A percentile compares a stretch with the other conserved stretches of the same genome.
These are phyloP conservation scores for Lapara coniferarum DNA, from an alignment of 2,888 invertebrate species.

Conservation along the genomic window DNA sequence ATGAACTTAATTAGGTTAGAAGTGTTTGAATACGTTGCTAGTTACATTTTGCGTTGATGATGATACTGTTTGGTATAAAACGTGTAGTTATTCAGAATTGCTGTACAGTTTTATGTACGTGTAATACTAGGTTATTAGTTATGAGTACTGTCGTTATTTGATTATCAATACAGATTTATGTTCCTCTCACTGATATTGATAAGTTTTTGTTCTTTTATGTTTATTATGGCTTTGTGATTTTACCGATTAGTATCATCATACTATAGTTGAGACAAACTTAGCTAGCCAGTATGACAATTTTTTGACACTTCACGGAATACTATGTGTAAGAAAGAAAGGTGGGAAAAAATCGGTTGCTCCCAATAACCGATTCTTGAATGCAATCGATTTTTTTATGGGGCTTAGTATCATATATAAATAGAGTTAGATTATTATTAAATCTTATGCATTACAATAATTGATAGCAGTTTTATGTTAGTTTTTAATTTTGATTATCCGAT, in stretches of 20 bases:
- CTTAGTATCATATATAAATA: too few relatives aligned
- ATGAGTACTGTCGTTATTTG: background rate
- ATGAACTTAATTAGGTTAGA: background rate
- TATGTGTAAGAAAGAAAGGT: too few relatives aligned
- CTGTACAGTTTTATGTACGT: background rate
- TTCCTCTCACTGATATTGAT: background rate
- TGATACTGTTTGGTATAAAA: constrained; percentile 6
- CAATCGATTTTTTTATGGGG: too few relatives aligned
- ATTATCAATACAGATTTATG: background rate
- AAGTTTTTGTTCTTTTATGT: background rate
- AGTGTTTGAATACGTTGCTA: constrained; percentile 8
- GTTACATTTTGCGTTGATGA: constrained; percentile 17
- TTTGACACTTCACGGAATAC: too few relatives aligned
- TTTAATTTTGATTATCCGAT: too few relatives aligned
- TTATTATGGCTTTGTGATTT: background rate
- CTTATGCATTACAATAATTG: too few relatives aligned
- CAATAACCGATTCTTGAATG: too few relatives aligned
- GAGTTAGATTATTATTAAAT: too few relatives aligned
- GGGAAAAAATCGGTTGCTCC: too few relatives aligned
- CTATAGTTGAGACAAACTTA: too few relatives aligned
- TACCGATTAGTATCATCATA: background rate
- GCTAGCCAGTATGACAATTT: too few relatives aligned
- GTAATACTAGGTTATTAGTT: background rate
- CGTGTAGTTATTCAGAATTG: constrained; percentile 22
- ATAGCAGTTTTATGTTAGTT: too few relatives aligned